Base-by-base conservation (phyloP, 2,113 vertebrate genomes). In the Apaloderma vittatum region DNA sequence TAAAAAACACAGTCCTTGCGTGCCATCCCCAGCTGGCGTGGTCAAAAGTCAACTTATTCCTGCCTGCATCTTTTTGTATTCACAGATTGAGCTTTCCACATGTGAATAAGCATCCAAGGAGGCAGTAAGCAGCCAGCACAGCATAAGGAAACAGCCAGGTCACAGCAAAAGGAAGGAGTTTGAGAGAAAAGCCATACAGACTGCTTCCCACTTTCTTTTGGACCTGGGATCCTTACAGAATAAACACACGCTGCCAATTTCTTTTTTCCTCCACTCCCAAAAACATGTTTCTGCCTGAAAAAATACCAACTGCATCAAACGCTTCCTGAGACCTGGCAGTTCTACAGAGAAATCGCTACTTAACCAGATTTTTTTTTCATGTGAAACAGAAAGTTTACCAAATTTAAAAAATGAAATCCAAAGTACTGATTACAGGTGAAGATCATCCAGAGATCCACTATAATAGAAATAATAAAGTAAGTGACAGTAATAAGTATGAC, bases 341-440 rank as follows among this genome's bases (percentile, higher is more conserved):
- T 22, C 45, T 30, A 45, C n/a, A n/a, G 24, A 34, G 72, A 84
- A 87, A 71, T 49, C 55, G 54, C 36, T 17, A 26, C 37, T 88
- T 55, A 18, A 45, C 22, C 21, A 51, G 55, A 51, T 70, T 89
- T 70, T 66, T 80, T 80, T 58, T 1, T 36, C 63, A 40, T 40
- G 40, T 61, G 51, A 70, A 89, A 62, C 16, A n/a, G 9, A 72
- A 48, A 29, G 29, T 72, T 90, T 67, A 45, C 57, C 54, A 34
- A 68, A 79, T 61, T 68, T 27, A 79, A 86, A 90, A 20, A 86
- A 76, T 40, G 11, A 36, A 66, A 8, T 43, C 36, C 34, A 58
- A 54, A 74, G 16, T 89, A 78, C 4, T 81, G 55, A 87, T 93
- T 81, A 59, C 52, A 91, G 92, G 81, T 93, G 37, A 81, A 65